Conservation (phyloP, 2,888 invertebrate species). For the Ypsolopha scabrella region DNA sequence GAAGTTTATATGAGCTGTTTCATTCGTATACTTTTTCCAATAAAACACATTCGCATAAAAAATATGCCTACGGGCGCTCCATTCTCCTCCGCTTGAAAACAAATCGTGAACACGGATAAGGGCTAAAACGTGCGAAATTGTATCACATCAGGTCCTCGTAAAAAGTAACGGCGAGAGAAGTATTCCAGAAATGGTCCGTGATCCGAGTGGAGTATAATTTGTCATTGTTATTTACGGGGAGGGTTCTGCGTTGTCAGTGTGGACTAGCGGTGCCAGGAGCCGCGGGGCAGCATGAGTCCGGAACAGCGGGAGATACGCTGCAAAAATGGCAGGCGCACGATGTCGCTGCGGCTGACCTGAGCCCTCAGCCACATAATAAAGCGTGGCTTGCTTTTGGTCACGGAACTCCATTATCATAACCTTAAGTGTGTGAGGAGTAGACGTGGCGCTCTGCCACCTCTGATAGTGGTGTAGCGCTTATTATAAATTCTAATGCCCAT, state of each 20-base stretch:
- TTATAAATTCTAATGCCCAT: constrained; percentile 44
- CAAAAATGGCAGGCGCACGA: constrained; percentile 52
- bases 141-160: constrained; percentile 27
- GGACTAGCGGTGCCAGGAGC: constrained; percentile 19
- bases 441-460: constrained; percentile 22
- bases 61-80: not conserved
- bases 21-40: not conserved
- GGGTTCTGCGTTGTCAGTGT: constrained; percentile 28
- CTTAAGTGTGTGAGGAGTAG: constrained; percentile 35
- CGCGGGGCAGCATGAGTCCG: constrained; percentile 21
- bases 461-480: constrained; percentile 16
- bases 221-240: constrained; percentile 47
- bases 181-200: constrained; percentile 26
- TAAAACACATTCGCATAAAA: constrained; percentile 2
- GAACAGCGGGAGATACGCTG: constrained; percentile 38
- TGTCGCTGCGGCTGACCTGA: constrained; percentile 34
- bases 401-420: constrained; percentile 44
- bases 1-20: not conserved
- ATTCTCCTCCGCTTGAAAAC: constrained; percentile 3
- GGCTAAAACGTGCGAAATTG: constrained; percentile 22
- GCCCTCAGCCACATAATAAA: constrained; percentile 25
- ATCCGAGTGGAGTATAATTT: constrained; percentile 36
- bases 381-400: constrained; percentile 40
- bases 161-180: constrained; percentile 30
- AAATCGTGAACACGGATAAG: constrained; percentile 11